A percentile compares a stretch with the other conserved stretches of the same genome.
Conservation (phyloP, 2,113 vertebrate genomes). For the Chloropsis cyanopogon region DNA sequence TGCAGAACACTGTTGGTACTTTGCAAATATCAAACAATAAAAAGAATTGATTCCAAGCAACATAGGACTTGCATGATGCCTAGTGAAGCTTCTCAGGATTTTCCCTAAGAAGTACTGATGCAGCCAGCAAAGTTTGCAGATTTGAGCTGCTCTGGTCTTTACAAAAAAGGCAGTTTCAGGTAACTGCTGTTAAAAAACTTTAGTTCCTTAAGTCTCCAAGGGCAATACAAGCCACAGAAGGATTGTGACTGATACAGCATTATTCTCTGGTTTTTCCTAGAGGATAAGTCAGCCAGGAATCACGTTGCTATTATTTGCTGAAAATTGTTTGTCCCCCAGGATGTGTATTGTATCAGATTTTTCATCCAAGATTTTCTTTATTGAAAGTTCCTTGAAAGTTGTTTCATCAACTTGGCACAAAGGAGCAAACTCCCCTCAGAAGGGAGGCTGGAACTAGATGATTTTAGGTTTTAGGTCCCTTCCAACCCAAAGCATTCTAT, state of each 20-base stretch:
- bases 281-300: not conserved
- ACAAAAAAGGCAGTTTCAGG: not conserved
- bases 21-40: constrained; percentile 26
- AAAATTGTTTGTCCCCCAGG: not conserved
- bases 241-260: not conserved
- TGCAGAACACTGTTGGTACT: constrained; percentile 24
- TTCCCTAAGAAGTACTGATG: not conserved
- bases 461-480: not conserved
- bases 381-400: not conserved
- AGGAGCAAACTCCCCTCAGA: not conserved
- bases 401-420: not conserved
- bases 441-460: not conserved
- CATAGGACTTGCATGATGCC: not conserved
- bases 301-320: not conserved
- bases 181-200: not conserved
- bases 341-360: not conserved
- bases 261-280: not conserved
- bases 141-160: not conserved
- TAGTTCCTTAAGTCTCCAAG: not conserved
- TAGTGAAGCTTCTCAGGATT: constrained; percentile 6
- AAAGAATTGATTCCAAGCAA: not conserved
- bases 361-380: not conserved
- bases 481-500: not conserved
- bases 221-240: not conserved
- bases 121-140: not conserved